phyloP scores from a whole-genome alignment of 2,113 vertebrate species.

The Antennarius striatus region DNA sequence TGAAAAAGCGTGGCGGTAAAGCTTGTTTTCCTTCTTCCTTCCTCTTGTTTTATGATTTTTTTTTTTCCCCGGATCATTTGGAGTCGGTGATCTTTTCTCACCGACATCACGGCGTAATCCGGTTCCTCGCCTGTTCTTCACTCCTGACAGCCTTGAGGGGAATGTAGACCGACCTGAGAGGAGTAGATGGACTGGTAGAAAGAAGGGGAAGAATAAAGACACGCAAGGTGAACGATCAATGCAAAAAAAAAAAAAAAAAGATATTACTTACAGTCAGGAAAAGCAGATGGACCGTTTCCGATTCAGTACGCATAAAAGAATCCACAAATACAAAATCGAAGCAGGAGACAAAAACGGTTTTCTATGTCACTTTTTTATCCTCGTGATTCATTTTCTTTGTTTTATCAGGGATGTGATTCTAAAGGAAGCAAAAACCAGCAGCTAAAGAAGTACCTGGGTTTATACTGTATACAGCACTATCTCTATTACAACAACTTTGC shows the following conservation, averaged over 20 bases:
- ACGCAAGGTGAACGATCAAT: conserved; percentile 52
- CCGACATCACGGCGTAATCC: conserved; percentile 30
- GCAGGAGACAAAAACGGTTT: conserved; percentile 37
- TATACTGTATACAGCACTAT: conserved; percentile 51
- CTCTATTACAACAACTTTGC: conserved; percentile 9
- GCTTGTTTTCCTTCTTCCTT: conserved; percentile 50
- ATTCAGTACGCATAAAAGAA: conserved; percentile 36
- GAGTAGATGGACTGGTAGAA: conserved; percentile 8
- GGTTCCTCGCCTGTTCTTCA: conserved; percentile 30
- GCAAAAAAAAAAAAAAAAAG: conserved; percentile 75
- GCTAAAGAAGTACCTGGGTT: conserved; percentile 44
- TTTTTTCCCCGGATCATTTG: conserved; percentile 31
- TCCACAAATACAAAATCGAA: conserved; percentile 18
- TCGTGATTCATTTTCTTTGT: conserved; percentile 40
- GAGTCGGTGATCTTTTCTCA: conserved; percentile 32
- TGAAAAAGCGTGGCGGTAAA: conserved; percentile 32
- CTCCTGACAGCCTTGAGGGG: conserved; percentile 27
- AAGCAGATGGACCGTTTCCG: conserved; percentile 49
- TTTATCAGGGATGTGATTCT: conserved; percentile 76
- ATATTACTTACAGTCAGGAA: conserved; percentile 54
- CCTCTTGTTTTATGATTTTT: conserved; percentile 41
- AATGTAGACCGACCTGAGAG: conserved; percentile 24
- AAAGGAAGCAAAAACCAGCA: conserved; percentile 77
- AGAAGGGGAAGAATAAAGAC: conserved; percentile 25
- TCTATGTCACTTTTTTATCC: conserved; percentile 55